These are phyloP conservation scores for Chelonus insularis DNA, from an alignment of 1,140 invertebrate genomes.

Conservation along the genomic window DNA sequence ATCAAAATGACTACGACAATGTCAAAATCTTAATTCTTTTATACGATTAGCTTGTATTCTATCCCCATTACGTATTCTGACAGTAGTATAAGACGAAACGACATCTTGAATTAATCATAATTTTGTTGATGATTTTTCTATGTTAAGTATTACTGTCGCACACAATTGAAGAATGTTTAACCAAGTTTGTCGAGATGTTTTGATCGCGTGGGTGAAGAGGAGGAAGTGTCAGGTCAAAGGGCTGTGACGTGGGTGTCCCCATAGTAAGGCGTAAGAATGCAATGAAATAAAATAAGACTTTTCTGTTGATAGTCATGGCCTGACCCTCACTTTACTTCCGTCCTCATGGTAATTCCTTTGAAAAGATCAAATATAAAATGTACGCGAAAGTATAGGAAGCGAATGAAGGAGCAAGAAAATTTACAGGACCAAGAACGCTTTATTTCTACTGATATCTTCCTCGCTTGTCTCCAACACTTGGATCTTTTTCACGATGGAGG, in stretches of 20 bases:
- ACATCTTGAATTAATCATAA: too few relatives aligned
- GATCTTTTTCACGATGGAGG: neutral
- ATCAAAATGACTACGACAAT: too few relatives aligned
- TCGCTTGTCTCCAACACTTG: constrained; percentile 6
- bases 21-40: too few relatives aligned
- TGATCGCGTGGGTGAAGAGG: constrained; percentile 1
- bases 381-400: neutral
- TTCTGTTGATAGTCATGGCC: constrained; percentile 19
- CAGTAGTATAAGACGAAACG: too few relatives aligned
- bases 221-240: constrained; percentile 10
- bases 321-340: neutral
- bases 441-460: constrained; percentile 27
- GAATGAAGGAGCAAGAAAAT: neutral
- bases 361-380: neutral
- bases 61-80: too few relatives aligned
- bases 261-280: constrained; percentile 1
- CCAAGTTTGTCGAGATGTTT: neutral
- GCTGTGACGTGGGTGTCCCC: constrained; percentile 3
- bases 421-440: constrained; percentile 10
- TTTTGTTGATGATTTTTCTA: too few relatives aligned
- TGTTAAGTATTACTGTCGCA: too few relatives aligned
- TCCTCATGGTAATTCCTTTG: neutral
- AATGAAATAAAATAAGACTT: constrained; percentile 22
- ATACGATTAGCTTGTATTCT: too few relatives aligned
- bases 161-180: neutral